phyloP scores from a whole-genome alignment of 2,888 invertebrate species.

The Lucinisca nassula region DNA sequence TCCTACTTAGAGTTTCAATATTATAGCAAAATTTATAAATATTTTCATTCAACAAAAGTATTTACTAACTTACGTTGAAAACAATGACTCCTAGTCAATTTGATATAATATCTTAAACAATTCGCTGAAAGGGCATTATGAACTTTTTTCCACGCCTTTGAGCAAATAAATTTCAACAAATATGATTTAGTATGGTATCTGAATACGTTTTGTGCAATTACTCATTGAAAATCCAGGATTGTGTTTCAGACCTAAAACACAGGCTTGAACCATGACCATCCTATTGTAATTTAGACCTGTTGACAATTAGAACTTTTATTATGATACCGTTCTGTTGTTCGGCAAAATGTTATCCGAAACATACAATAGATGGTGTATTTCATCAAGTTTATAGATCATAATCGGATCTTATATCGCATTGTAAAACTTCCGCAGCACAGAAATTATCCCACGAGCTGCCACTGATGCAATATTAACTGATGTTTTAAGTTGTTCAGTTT shows the following conservation, averaged over 20 bases:
- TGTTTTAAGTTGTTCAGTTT: too few species aligned
- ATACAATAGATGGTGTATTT: not conserved
- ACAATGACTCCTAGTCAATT: not conserved
- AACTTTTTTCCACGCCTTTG: not conserved
- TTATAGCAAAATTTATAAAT: not conserved
- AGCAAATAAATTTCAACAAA: not conserved
- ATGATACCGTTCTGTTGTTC: not conserved
- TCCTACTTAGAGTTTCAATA: not conserved
- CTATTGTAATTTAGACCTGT: not conserved
- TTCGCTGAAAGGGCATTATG: not conserved
- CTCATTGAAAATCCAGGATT: not conserved
- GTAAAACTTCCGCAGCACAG: too few species aligned
- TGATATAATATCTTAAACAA: not conserved
- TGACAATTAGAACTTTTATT: not conserved
- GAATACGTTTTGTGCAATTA: not conserved
- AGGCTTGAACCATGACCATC: slow-evolving; percentile 11
- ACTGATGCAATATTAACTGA: too few species aligned
- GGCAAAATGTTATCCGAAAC: not conserved
- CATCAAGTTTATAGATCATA: not conserved
- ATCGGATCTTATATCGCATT: too few species aligned
- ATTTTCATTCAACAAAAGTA: not conserved
- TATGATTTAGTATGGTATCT: not conserved
- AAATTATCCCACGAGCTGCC: too few species aligned
- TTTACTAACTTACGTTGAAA: not conserved
- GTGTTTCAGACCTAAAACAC: not conserved